Base-by-base conservation (phyloP, 2,888 invertebrate genomes). In the Patella ulyssiponensis region DNA sequence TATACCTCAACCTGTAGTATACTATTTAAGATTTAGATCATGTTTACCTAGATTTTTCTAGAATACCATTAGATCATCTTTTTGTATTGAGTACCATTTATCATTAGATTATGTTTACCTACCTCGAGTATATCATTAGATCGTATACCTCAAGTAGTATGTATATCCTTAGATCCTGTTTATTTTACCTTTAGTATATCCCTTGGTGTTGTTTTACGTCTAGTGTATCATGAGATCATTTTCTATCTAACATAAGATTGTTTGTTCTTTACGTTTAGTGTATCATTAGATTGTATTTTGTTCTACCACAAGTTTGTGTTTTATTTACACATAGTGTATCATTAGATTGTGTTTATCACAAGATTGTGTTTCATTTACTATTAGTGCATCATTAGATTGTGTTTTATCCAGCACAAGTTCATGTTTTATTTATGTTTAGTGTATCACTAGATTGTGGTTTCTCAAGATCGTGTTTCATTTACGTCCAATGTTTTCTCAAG, bases 71-170 rank as follows among this genome's bases (percentile, higher is more conserved):
- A 1, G 79, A 75, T 15, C 82, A 82, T 74, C n/a, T n/a, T n/a
- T n/a, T n/a, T n/a, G n/a, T n/a, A n/a, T n/a, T n/a, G 85, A 85
- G 76, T 85, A 79, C 64, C 84, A n/a, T n/a, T n/a, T 86, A 76
- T 91, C 92, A 81, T 90, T 90, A 23, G 94, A 94, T 69, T 96
- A 92, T 51, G 95, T 94, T 82, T 95, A 94, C 33, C 97, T 94
- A 92, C 97, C 97, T 85, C 95, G 95, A 1, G 27, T 27, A 27
- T 27, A 27, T 3, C 27, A 27, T 27, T 27, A 27, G 27, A 15
- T 54, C 9, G 1, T 20, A 1, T 64, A 89, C 89, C 86, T 87
- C 87, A 2, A 88, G 81, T 70, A 80, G n/a, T n/a, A n/a, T n/a
- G n/a, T n/a, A n/a, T 77, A 17, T 79, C 76, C 27, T 84, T 80